A percentile compares a stretch with the other conserved stretches of the same genome.
phyloP scores from a whole-genome alignment of 2,113 vertebrate species.

The Leucopsar rothschildi region DNA sequence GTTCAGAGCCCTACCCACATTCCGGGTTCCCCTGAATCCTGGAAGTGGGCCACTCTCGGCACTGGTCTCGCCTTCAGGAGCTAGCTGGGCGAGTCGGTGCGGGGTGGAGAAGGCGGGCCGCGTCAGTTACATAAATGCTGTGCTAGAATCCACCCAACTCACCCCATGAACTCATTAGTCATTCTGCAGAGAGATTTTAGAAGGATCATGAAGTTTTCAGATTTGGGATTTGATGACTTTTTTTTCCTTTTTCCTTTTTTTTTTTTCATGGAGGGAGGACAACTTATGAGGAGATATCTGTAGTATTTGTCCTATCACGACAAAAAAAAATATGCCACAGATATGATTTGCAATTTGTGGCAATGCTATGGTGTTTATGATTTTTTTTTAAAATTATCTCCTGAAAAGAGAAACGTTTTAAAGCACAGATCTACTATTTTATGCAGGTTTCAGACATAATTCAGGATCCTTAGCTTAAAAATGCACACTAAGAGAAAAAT shows the following conservation, averaged over 20 bases:
- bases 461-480: background rate
- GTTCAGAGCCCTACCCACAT: no score
- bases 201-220: background rate
- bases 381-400: background rate
- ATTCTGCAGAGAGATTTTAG: background rate
- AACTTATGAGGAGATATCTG: background rate
- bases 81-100: no score
- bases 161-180: background rate
- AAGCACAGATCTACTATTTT: background rate
- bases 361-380: background rate
- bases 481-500: background rate
- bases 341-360: background rate
- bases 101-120: no score
- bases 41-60: no score
- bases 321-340: background rate
- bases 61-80: no score
- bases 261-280: accelerated
- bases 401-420: background rate
- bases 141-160: background rate
- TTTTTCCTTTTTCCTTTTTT: no score
- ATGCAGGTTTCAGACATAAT: background rate
- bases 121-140: no score
- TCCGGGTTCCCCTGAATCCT: no score
- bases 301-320: background rate
- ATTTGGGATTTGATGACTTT: background rate